Evolutionary conservation across 2,797 vertebrate species (phyloP).

Genomic region (Rhynchonycteris naso): DNA sequence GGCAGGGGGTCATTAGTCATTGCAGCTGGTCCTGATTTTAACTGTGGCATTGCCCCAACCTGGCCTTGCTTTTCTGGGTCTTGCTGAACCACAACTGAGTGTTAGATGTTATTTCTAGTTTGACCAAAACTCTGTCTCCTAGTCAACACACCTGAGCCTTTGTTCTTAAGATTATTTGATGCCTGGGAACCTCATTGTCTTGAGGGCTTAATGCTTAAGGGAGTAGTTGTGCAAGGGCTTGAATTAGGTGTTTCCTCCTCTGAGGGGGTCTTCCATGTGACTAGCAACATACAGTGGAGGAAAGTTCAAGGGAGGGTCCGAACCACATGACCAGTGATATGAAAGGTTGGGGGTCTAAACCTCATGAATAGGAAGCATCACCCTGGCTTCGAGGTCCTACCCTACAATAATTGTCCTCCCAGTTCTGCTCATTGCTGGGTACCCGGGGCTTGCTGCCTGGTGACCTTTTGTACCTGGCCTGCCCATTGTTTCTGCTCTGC

Average conservation of each 20-base stretch:
- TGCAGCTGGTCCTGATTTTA: neutral
- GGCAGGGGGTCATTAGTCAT: neutral
- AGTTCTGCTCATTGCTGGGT: neutral
- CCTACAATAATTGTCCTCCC: neutral
- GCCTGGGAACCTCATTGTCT: neutral
- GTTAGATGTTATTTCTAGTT: neutral
- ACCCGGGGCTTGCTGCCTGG: neutral
- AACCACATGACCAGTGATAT: no score
- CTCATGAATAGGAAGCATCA: no score
- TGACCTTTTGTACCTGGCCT: neutral
- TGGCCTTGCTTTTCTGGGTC: neutral
- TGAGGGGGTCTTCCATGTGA: neutral
- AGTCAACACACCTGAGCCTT: neutral
- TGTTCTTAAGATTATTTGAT: neutral
- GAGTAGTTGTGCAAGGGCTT: neutral
- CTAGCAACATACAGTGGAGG: neutral
- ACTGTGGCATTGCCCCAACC: neutral
- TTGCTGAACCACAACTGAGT: neutral
- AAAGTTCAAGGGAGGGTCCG: neutral
- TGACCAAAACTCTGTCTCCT: neutral
- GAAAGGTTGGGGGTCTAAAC: neutral
- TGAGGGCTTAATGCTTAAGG: neutral
- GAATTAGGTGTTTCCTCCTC: neutral
- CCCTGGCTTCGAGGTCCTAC: no score
- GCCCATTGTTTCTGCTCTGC: neutral